Percentiles rank a stretch among this genome's conserved stretches.
phyloP scores from a whole-genome alignment of 2,113 vertebrate genomes.

The Brachypteracias leptosomus region DNA sequence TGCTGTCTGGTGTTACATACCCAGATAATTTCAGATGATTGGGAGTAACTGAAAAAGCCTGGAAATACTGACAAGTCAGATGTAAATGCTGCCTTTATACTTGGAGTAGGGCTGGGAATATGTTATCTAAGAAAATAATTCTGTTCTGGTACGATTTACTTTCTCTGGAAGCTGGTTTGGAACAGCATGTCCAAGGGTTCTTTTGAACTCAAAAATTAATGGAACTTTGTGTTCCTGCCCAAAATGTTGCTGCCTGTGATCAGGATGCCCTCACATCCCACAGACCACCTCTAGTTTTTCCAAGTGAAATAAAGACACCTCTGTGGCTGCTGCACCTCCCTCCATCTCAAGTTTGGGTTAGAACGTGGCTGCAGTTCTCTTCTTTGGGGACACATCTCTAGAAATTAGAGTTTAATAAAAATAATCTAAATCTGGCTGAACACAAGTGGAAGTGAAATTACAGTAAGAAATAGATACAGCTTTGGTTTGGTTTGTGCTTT shows the following conservation, averaged over 20 bases:
- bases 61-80: not conserved
- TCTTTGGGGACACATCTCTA: not conserved
- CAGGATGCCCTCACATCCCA: not conserved
- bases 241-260: not conserved
- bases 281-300: not conserved
- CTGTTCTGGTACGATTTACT: not conserved
- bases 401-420: not conserved
- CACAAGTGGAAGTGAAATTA: not conserved
- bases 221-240: not conserved
- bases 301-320: not conserved
- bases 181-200: not conserved
- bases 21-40: not conserved
- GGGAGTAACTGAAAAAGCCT: not conserved
- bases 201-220: not conserved
- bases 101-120: not conserved
- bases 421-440: not conserved
- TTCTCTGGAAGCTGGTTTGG: not conserved
- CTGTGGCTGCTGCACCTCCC: not conserved
- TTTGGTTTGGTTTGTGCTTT: not conserved
- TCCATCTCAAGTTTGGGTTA: not conserved
- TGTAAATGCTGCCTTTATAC: not conserved
- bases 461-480: not conserved
- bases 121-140: not conserved
- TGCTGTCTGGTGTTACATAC: not conserved
- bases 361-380: not conserved